Conservation (phyloP, 2,888 invertebrate species). For the Drosophila putrida region DNA sequence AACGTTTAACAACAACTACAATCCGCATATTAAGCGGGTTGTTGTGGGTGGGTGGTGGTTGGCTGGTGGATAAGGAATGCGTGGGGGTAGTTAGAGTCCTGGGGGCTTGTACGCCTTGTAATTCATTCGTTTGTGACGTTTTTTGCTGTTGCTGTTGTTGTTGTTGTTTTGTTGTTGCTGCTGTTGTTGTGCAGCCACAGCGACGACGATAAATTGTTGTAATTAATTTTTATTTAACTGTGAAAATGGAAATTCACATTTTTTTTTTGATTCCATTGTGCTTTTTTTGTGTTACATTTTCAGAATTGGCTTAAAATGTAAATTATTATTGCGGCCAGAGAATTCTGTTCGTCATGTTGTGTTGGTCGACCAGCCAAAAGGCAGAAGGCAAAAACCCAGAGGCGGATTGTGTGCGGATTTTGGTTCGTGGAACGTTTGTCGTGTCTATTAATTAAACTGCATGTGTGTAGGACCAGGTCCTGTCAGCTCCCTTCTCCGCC, state of each 20-base stretch:
- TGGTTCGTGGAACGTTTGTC: slow-evolving; percentile 61
- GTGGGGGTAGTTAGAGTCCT: slow-evolving; percentile 52
- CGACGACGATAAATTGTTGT: slow-evolving; percentile 80
- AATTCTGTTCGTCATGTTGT: slow-evolving; percentile 63
- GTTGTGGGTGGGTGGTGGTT: not conserved
- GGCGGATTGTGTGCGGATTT: slow-evolving; percentile 55
- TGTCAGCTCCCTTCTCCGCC: slow-evolving; percentile 6
- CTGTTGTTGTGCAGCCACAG: slow-evolving; percentile 49
- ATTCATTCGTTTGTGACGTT: slow-evolving; percentile 69
- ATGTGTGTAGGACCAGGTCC: slow-evolving; percentile 16
- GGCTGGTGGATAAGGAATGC: not conserved
- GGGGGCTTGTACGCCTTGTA: slow-evolving; percentile 74
- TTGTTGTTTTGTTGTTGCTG: slow-evolving; percentile 13
- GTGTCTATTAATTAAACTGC: slow-evolving; percentile 82
- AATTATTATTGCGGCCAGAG: slow-evolving; percentile 81
- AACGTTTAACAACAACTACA: slow-evolving; percentile 69
- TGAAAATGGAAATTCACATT: slow-evolving; percentile 74
- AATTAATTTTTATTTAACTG: slow-evolving; percentile 84
- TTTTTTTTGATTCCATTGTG: slow-evolving; percentile 5
- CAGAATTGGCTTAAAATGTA: slow-evolving; percentile 83
- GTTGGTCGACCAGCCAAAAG: slow-evolving; percentile 10
- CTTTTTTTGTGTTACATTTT: slow-evolving; percentile 64
- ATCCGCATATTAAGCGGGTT: slow-evolving; percentile 71
- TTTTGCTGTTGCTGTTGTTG: slow-evolving; percentile 7
- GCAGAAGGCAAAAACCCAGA: slow-evolving; percentile 28